Evolutionary conservation across 2,888 invertebrate species (phyloP).

Genomic region (Eledona agricola): DNA sequence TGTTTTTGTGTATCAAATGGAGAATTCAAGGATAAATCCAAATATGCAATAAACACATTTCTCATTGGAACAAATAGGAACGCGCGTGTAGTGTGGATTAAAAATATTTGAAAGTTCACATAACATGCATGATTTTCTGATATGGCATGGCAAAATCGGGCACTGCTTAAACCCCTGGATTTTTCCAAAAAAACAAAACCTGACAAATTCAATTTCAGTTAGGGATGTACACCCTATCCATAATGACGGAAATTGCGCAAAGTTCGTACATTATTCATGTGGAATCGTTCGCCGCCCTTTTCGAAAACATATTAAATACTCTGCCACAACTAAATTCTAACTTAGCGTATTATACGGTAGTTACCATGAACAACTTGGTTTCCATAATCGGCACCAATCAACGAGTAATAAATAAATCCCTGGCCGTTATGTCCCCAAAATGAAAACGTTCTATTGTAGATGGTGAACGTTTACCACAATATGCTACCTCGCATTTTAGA

Average conservation of each 20-base stretch:
- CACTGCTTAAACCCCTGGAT: too few species aligned
- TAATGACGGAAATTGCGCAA: conserved; percentile 74
- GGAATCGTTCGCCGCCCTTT: conserved; percentile 66
- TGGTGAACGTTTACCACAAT: conserved; percentile 67
- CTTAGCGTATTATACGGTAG: conserved; percentile 69
- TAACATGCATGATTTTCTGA: too few species aligned
- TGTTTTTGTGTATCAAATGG: too few species aligned
- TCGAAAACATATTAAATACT: conserved; percentile 65
- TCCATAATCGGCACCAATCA: conserved; percentile 72
- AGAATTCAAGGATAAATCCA: too few species aligned
- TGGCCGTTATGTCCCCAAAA: too few species aligned
- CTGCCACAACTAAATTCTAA: conserved; percentile 62
- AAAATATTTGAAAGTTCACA: too few species aligned
- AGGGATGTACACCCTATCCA: conserved; percentile 73
- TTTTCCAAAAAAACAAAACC: conserved; percentile 2
- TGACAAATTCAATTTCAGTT: conserved; percentile 62
- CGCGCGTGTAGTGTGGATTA: too few species aligned
- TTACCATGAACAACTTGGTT: conserved; percentile 73
- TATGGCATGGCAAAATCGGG: too few species aligned
- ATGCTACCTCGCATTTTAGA: conserved; percentile 72
- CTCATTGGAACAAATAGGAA: too few species aligned
- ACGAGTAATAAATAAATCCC: conserved; percentile 62
- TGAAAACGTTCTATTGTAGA: conserved; percentile 54
- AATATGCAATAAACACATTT: too few species aligned
- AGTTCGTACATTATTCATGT: conserved; percentile 75